Percentiles rank a stretch among this genome's conserved stretches.
These are phyloP conservation scores for Poecilia picta DNA, from an alignment of 2,797 vertebrate species.

Conservation along the genomic window DNA sequence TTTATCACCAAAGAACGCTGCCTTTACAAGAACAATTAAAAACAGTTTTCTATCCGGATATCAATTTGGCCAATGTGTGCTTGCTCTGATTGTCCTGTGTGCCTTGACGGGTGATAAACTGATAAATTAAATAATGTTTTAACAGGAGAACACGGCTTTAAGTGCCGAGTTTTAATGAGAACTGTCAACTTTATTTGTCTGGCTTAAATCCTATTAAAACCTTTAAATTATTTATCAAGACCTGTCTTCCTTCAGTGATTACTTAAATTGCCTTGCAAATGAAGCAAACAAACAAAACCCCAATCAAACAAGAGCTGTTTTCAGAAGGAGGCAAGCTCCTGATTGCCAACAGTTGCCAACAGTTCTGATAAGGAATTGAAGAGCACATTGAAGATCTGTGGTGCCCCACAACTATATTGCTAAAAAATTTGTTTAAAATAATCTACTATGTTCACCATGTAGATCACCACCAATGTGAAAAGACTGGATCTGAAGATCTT, in stretches of 20 bases:
- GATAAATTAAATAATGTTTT: slow-evolving; percentile 72
- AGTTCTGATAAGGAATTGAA: slow-evolving; percentile 45
- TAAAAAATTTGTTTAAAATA: slow-evolving; percentile 5
- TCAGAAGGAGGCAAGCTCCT: slow-evolving; percentile 41
- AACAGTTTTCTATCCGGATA: slow-evolving; percentile 57
- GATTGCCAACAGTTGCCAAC: slow-evolving; percentile 21
- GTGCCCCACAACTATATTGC: slow-evolving; percentile 6
- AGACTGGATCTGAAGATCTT: slow-evolving; percentile 1
- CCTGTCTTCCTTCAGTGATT: slow-evolving; percentile 74
- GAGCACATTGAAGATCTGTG: slow-evolving; percentile 33
- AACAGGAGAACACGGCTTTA: slow-evolving; percentile 67
- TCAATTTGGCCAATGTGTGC: slow-evolving; percentile 68
- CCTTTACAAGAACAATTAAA: slow-evolving; percentile 55
- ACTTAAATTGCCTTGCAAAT: slow-evolving; percentile 74
- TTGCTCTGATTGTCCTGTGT: slow-evolving; percentile 63
- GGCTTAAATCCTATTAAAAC: slow-evolving; percentile 81
- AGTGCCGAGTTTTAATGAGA: slow-evolving; percentile 76
- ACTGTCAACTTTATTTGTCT: slow-evolving; percentile 80
- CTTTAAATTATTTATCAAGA: slow-evolving; percentile 75
- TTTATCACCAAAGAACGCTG: slow-evolving; percentile 32
- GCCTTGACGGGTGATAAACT: slow-evolving; percentile 70
- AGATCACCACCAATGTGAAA: too few species aligned
- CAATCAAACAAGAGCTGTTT: slow-evolving; percentile 50
- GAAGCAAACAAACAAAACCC: slow-evolving; percentile 72
- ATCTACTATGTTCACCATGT: neutral